A percentile compares a stretch with the other conserved stretches of the same genome.
Evolutionary conservation across 2,888 invertebrate genomes (phyloP).

Genomic region (Camponotus fellah): DNA sequence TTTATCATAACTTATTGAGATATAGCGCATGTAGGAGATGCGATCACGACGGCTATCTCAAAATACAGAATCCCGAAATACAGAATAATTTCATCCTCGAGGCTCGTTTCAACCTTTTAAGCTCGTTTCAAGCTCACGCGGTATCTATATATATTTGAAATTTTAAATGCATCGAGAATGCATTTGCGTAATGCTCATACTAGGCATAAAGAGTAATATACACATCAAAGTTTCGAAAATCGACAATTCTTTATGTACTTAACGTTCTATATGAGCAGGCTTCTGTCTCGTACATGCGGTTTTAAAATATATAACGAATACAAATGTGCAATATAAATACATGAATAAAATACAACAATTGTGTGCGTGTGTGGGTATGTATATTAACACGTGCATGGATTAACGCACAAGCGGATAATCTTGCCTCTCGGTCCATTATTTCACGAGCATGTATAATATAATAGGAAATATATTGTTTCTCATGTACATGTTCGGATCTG

Average conservation of each 20-base stretch:
- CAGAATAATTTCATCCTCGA: slow-evolving; percentile 1
- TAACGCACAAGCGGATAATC: not conserved
- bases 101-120: not conserved
- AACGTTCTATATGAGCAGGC: not conserved
- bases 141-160: not conserved
- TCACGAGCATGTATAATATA: slow-evolving; percentile 1
- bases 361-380: not conserved
- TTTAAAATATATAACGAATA: slow-evolving; percentile 1
- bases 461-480: slow-evolving; percentile 39
- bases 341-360: not conserved
- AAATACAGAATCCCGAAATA: slow-evolving; percentile 14
- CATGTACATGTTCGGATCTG: not conserved
- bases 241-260: not conserved
- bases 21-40: too few species aligned
- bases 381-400: not conserved
- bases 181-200: not conserved
- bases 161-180: not conserved
- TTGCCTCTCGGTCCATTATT: not conserved
- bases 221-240: not conserved
- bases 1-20: too few species aligned
- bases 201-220: not conserved
- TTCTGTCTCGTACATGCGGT: not conserved
- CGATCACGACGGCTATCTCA: not conserved
- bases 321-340: not conserved
- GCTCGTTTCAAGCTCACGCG: not conserved